Conservation (phyloP, 2,113 vertebrate genomes). For the Aegithalos caudatus region DNA sequence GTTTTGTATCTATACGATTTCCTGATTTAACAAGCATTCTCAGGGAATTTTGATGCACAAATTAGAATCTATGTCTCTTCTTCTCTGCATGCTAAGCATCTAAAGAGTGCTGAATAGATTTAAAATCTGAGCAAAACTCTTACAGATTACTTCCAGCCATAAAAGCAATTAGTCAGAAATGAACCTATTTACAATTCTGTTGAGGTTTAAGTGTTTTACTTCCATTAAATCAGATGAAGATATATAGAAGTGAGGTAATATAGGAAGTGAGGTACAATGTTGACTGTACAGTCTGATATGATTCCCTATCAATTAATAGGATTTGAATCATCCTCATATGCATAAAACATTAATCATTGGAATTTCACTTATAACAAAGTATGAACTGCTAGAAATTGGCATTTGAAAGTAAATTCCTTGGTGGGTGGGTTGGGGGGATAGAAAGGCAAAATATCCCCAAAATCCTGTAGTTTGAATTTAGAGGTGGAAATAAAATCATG, state of each 20-base stretch:
- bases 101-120: not conserved
- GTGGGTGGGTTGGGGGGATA: rapidly evolving
- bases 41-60: not conserved
- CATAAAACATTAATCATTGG: not conserved
- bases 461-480: not conserved
- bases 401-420: not conserved
- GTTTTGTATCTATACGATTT: not conserved
- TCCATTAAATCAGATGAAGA: not conserved
- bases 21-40: not conserved
- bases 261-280: not conserved
- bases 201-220: not conserved
- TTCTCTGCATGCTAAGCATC: not conserved
- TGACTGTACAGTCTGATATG: not conserved
- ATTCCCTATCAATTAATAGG: not conserved
- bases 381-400: not conserved
- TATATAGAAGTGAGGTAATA: not conserved
- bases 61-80: not conserved
- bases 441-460: not conserved
- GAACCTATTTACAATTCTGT: not conserved
- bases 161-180: not conserved
- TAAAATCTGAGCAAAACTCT: not conserved
- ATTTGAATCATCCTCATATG: not conserved
- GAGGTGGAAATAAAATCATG: not conserved
- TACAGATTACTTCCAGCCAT: not conserved
- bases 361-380: not conserved